These are phyloP conservation scores for Drosophila yakuba DNA, from an alignment of 1,140 invertebrate genomes.

Conservation along the genomic window DNA sequence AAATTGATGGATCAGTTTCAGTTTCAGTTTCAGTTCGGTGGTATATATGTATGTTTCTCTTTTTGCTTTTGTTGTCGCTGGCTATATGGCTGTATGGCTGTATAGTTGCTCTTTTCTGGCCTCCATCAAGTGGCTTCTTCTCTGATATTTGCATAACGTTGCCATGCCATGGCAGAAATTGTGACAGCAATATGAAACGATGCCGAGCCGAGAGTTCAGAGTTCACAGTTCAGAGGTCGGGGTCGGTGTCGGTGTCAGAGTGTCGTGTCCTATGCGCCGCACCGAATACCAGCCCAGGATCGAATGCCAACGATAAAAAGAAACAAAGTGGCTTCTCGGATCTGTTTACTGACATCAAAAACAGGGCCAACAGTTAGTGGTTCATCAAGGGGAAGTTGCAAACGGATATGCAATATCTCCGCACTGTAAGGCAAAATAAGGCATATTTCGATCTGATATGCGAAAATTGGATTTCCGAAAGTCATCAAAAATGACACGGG, in stretches of 20 bases:
- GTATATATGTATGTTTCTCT: neutral
- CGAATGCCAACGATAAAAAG: conserved; percentile 6
- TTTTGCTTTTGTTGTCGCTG: neutral
- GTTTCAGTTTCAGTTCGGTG: conserved; percentile 7
- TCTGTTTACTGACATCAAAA: conserved; percentile 3
- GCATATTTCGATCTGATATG: too few relatives aligned
- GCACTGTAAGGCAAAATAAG: neutral
- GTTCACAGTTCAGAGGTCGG: too few relatives aligned
- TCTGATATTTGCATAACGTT: conserved; percentile 12
- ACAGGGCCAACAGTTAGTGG: neutral
- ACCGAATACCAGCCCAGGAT: neutral
- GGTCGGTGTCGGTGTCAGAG: neutral
- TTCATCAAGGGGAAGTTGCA: neutral
- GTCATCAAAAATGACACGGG: too few relatives aligned
- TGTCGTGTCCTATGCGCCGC: too few relatives aligned
- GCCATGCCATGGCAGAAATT: conserved; percentile 5
- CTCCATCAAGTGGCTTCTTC: conserved; percentile 3
- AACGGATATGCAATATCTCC: neutral
- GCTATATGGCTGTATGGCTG: neutral
- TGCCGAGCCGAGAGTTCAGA: neutral
- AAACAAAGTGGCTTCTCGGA: conserved; percentile 5
- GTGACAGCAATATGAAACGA: conserved; percentile 3
- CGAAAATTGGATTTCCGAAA: too few relatives aligned
- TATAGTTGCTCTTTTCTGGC: conserved; percentile 3
- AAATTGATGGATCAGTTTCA: conserved; percentile 12